These are phyloP conservation scores for Rynchops niger DNA, from an alignment of 2,113 vertebrate genomes.

Conservation along the genomic window DNA sequence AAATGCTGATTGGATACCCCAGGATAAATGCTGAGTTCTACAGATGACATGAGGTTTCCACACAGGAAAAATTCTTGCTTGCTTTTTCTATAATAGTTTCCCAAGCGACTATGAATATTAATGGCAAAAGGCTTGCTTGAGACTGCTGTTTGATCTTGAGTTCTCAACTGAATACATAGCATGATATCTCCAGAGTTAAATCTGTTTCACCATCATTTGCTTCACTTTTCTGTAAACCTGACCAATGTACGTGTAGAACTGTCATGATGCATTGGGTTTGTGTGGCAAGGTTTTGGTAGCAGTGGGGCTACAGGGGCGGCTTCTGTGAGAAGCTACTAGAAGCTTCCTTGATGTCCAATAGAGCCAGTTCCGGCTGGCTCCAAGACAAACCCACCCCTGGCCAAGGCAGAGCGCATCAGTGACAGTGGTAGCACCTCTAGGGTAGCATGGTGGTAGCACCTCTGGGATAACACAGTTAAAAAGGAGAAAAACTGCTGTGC, in stretches of 20 bases:
- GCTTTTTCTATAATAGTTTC: neutral
- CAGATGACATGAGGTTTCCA: neutral
- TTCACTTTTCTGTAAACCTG: neutral
- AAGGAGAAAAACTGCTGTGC: too few relatives aligned
- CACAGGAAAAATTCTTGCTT: neutral
- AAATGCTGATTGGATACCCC: neutral
- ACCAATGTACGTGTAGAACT: neutral
- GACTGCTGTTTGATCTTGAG: neutral
- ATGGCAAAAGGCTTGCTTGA: neutral
- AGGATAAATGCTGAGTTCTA: neutral
- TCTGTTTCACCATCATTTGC: neutral
- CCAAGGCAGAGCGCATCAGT: accelerated
- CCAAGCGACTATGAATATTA: neutral
- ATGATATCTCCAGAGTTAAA: neutral
- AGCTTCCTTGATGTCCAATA: accelerated
- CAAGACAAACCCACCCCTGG: accelerated
- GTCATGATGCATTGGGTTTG: neutral
- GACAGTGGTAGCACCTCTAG: accelerated
- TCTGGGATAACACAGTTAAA: neutral
- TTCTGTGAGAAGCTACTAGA: neutral
- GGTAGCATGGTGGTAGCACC: neutral
- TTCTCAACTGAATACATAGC: neutral
- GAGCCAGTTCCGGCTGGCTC: neutral
- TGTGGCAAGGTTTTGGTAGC: accelerated
- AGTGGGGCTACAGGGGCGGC: accelerated